A percentile compares a stretch with the other conserved stretches of the same genome.
Conservation (phyloP, 2,797 vertebrate species). For the Avahi laniger region DNA sequence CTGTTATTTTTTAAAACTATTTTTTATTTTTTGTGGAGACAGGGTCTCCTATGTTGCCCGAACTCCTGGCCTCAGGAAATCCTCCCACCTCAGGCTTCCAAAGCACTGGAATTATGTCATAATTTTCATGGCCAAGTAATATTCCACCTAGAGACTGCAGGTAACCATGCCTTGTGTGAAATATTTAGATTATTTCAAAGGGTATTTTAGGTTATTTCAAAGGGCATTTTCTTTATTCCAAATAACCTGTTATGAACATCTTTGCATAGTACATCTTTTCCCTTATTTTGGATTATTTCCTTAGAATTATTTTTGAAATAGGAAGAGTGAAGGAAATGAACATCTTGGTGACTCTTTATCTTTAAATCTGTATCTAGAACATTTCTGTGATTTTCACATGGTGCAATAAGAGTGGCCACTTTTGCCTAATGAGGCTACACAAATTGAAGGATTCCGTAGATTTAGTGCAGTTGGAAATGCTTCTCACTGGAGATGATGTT, state of each 20-base stretch:
- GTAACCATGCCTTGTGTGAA: neutral
- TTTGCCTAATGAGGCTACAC: neutral
- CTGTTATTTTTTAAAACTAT: neutral
- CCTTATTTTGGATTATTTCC: constrained; percentile 4
- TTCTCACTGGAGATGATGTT: neutral
- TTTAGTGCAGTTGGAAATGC: constrained; percentile 9
- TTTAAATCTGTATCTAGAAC: neutral
- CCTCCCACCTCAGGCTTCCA: neutral
- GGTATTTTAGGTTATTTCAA: neutral
- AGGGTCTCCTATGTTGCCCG: neutral
- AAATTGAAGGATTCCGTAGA: neutral
- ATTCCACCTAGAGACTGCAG: neutral
- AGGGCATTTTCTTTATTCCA: neutral
- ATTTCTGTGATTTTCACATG: neutral
- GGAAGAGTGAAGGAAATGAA: neutral
- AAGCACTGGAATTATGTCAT: neutral
- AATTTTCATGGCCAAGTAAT: neutral
- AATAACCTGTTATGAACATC: neutral
- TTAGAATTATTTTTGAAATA: constrained; percentile 24
- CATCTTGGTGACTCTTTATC: neutral
- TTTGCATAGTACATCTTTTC: neutral
- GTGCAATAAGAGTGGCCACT: neutral
- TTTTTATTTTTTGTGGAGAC: neutral
- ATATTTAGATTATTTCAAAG: neutral
- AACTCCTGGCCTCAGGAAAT: neutral